A percentile compares a stretch with the other conserved stretches of the same genome.
phyloP scores from a whole-genome alignment of 2,888 invertebrate genomes.

The Capitulum mitella region DNA sequence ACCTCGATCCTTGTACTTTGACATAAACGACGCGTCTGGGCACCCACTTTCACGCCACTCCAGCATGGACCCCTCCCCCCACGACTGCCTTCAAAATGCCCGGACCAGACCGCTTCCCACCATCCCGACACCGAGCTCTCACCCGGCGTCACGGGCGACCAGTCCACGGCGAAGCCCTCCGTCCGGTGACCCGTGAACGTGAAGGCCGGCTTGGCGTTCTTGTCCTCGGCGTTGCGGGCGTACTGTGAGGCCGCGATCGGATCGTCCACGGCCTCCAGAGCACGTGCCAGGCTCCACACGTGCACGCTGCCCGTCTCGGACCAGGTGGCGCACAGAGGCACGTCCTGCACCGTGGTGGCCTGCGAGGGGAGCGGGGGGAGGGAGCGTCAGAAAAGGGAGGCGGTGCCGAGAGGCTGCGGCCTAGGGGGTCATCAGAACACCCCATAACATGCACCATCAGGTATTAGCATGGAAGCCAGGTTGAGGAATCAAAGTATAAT shows the following conservation, averaged over 20 bases:
- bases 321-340: conserved; percentile 76
- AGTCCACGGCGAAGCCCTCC: conserved; percentile 93
- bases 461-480: no score
- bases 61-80: no score
- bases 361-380: conserved; percentile 37
- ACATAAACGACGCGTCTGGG: no score
- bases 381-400: background rate
- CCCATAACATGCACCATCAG: no score
- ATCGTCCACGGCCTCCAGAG: conserved; percentile 72
- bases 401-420: no score
- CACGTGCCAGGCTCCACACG: conserved; percentile 79
- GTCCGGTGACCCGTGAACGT: conserved; percentile 84
- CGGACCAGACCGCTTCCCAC: no score
- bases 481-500: conserved; percentile 46
- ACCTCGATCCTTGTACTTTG: no score
- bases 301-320: conserved; percentile 89
- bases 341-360: conserved; percentile 39
- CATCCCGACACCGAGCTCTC: no score
- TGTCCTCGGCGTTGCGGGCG: conserved; percentile 36
- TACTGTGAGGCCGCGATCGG: conserved; percentile 41
- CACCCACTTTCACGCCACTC: no score
- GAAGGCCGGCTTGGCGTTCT: conserved; percentile 57
- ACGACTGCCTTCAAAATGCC: no score
- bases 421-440: no score
- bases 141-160: conserved; percentile 74